Evolutionary conservation across 2,797 vertebrate genomes (phyloP).

Genomic region (Geotria australis): DNA sequence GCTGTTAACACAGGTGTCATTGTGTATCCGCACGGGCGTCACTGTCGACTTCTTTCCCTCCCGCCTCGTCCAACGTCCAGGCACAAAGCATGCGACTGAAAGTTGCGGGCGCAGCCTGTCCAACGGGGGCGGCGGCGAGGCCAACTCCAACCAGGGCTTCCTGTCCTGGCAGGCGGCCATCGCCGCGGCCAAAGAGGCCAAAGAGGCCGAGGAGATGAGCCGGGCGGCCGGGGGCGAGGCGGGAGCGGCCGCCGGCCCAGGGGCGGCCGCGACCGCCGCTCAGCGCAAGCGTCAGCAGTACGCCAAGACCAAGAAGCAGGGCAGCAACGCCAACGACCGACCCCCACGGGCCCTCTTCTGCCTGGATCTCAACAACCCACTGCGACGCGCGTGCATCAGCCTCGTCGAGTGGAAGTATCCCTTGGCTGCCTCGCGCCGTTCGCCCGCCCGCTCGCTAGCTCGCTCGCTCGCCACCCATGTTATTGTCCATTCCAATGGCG

Average conservation of each 20-base stretch:
- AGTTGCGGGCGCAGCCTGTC: neutral
- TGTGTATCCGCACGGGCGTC: neutral
- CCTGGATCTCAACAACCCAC: constrained; percentile 88
- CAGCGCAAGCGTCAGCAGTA: constrained; percentile 98
- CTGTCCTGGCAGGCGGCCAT: constrained; percentile 75
- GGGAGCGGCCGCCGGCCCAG: constrained; percentile 19
- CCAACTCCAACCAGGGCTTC: constrained; percentile 24
- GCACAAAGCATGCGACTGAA: neutral
- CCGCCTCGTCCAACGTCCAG: neutral
- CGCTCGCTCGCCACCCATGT: too few species aligned
- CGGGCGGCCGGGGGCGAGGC: neutral
- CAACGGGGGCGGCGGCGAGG: neutral
- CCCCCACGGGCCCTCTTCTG: constrained; percentile 85
- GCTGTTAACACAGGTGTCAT: too few species aligned
- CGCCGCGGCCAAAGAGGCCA: constrained; percentile 69
- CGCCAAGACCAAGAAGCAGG: constrained; percentile 98
- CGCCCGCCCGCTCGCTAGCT: too few species aligned
- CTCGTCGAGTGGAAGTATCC: constrained; percentile 99
- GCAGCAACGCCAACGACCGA: constrained; percentile 63
- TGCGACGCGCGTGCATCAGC: constrained; percentile 97
- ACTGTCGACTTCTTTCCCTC: neutral
- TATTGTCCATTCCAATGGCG: too few species aligned
- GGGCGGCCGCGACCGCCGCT: constrained; percentile 65
- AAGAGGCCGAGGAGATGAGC: constrained; percentile 86
- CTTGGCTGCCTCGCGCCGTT: constrained; percentile 12